Percentiles rank a stretch among this genome's conserved stretches.
These are phyloP conservation scores for Dioctria rufipes DNA, from an alignment of 2,888 invertebrate genomes.

Conservation along the genomic window DNA sequence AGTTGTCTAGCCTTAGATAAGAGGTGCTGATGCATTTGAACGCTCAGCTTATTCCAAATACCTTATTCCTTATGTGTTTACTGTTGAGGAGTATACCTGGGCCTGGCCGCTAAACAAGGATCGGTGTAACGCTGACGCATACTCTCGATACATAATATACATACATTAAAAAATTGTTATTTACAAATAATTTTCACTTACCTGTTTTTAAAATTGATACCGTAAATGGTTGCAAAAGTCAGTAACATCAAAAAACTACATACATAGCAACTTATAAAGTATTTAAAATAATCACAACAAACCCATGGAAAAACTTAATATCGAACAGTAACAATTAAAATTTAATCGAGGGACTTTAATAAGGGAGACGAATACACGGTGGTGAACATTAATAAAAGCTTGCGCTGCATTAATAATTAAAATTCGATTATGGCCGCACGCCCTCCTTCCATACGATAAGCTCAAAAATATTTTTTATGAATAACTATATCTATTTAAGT, in stretches of 20 bases:
- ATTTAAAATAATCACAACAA: neutral
- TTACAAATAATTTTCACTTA: too few species aligned
- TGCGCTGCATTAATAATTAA: conserved; percentile 44
- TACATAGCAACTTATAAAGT: neutral
- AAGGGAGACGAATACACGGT: conserved; percentile 19
- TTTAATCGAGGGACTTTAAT: conserved; percentile 21
- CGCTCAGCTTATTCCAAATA: too few species aligned
- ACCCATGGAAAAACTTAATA: neutral
- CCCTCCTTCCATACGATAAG: neutral
- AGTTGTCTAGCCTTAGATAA: too few species aligned
- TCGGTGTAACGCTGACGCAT: too few species aligned
- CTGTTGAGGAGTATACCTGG: too few species aligned
- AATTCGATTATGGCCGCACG: neutral
- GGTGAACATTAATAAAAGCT: conserved; percentile 49
- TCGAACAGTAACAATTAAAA: conserved; percentile 15
- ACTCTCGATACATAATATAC: too few species aligned
- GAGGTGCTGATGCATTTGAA: too few species aligned
- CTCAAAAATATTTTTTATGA: neutral
- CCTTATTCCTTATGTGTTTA: too few species aligned
- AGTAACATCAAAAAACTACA: neutral
- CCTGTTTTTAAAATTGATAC: too few species aligned
- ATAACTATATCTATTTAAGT: neutral
- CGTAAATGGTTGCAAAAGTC: conserved; percentile 2
- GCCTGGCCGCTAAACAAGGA: too few species aligned
- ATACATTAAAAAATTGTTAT: too few species aligned